Percentiles rank a stretch among this genome's conserved stretches.
These are phyloP conservation scores for Crypturellus undulatus DNA, from an alignment of 2,113 vertebrate genomes.

Conservation along the genomic window DNA sequence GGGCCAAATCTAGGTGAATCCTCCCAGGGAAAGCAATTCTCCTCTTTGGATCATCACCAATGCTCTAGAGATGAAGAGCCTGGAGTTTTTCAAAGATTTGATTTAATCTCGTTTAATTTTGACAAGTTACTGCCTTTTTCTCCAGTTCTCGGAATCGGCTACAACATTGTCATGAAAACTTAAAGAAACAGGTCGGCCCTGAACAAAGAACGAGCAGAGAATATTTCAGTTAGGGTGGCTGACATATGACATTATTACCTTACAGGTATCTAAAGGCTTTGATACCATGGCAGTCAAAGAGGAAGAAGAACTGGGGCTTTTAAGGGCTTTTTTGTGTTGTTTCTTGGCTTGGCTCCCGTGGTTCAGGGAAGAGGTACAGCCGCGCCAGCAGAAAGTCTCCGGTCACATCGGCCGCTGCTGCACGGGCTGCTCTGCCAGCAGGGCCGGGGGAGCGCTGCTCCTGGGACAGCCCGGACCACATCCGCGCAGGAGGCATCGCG, in stretches of 20 bases:
- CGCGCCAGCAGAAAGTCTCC: neutral
- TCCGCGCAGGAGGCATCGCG: neutral
- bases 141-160: neutral
- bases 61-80: slow-evolving; percentile 4
- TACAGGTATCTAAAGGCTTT: neutral
- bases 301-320: neutral
- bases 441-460: neutral
- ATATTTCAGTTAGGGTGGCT: neutral
- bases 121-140: neutral
- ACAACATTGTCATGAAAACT: neutral
- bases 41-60: slow-evolving; percentile 37
- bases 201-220: neutral
- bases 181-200: neutral
- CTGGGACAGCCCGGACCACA: neutral
- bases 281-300: neutral
- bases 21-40: slow-evolving; percentile 44
- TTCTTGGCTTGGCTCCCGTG: neutral
- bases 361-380: neutral
- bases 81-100: slow-evolving; percentile 53
- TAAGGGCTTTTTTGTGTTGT: neutral
- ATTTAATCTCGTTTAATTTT: slow-evolving; percentile 61
- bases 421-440: neutral
- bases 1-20: slow-evolving; percentile 42
- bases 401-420: neutral
- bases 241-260: neutral